Evolutionary conservation across 2,797 vertebrate genomes (phyloP), one percentile per base, ranked within the genome.

Genomic region (Oreochromis mossambicus): DNA sequence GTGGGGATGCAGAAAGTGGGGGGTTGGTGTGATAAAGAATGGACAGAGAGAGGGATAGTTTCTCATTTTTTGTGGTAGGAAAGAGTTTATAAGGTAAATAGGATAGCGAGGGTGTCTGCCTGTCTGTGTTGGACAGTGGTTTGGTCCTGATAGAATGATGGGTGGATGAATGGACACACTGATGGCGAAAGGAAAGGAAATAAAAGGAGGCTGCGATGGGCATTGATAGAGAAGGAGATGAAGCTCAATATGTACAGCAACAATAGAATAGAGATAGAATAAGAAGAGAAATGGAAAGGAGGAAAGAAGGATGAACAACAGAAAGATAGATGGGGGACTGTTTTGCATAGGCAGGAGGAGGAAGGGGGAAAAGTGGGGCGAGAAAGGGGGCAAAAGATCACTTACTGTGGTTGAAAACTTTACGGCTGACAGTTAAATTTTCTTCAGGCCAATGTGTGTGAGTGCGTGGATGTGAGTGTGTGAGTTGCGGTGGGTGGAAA

Each of bases 341-440:
- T 90, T 95, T 95, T 91, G 84, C 91, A 92, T 93, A 81, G 89
- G 89, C 55, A 77, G 81, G 79, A 87, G 85, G 84, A 90, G 92
- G 89, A 81, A 89, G 92, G 88, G 79, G 85, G 83, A 48, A 87
- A 81, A 89, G 63, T 29, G 87, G 84, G 87, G 84, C 66, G 77
- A 84, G 78, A 81, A 87, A 83, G 88, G 88, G 94, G 91, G 83
- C 87, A 87, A 90, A 87, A 92, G 93, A 92, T 92, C 89, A 88
- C 88, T 89, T 21, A 84, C 91, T 94, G 93, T 95, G 95, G 96
- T 94, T 81, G 80, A 89, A 94, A 96, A 96, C 95, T 96, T 96
- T 96, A 97, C 94, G 96, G 96, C 95, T 97, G 96, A 97, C 96
- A 97, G 93, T 95, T 96, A 95, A 96, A 97, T 95, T 95, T 95